Base-by-base conservation (phyloP, 2,113 vertebrate species). In the Crotalus helleri region DNA sequence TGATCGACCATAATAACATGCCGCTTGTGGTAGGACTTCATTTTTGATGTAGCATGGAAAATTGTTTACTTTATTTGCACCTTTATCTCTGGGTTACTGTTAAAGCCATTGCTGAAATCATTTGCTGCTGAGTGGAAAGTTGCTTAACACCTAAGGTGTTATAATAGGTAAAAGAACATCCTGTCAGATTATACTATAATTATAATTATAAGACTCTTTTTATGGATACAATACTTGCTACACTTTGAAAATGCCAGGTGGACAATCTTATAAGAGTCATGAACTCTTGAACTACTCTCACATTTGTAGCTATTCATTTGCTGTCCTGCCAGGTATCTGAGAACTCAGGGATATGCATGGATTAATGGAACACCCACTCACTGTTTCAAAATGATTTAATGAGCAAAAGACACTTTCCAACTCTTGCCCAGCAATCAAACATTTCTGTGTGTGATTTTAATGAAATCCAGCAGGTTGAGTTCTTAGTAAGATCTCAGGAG, bases 361-460 rank as follows among this genome's bases (percentile, higher is more conserved):
- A 93, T 17, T 11, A 81, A 21, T 1, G 85, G 74, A 86, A 90
- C 46, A 61, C n/a, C 46, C 57, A 64, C 88, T 8, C 85, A 74
- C 15, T 29, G 61, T 81, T 86, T 89, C 44, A 89, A 86, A 86
- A 90, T 61, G 46, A 86, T 90, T 86, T 93, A 90, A 93, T 93
- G 74, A 93, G 74, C 74, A 90, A 86, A 86, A 86, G 21, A 90
- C 81, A 64, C 74, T 86, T 93, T 85, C 54, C 46, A 87, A 24
- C n/a, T 53, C 92, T 29, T 90, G 81, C 44, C 23, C 74, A 93
- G 88, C 74, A 90, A 90, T 93, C 74, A 93, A 93, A 93, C 8
- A 59, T 90, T 90, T 61, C 33, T 51, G 9, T 87, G 57, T 64
- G 7, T 61, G 29, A 81, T 81, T 86, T 93, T 58, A 64, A 39